Evolutionary conservation across 2,888 invertebrate genomes (phyloP).

Genomic region (Lasioglossum villosulum): DNA sequence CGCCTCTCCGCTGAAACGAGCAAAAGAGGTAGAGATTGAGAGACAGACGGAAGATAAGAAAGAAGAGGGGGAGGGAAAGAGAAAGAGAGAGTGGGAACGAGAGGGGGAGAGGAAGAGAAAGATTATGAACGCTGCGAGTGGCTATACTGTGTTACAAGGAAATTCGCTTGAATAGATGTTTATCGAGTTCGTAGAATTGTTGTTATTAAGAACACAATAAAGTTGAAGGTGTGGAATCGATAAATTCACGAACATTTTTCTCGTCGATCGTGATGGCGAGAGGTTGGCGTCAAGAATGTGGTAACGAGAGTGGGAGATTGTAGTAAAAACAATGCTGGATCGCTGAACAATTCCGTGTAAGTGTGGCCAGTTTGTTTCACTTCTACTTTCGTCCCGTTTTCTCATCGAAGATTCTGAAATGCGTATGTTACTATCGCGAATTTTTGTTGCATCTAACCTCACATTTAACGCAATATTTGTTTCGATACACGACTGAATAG

Average conservation of each 20-base stretch:
- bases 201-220: slow-evolving; percentile 42
- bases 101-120: slow-evolving; percentile 41
- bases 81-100: slow-evolving; percentile 35
- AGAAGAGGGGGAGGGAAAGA: slow-evolving; percentile 29
- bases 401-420: not conserved
- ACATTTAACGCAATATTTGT: slow-evolving; percentile 44
- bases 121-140: slow-evolving; percentile 53
- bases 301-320: slow-evolving; percentile 66
- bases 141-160: slow-evolving; percentile 48
- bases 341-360: slow-evolving; percentile 61
- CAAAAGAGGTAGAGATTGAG: slow-evolving; percentile 35
- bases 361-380: slow-evolving; percentile 47
- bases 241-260: slow-evolving; percentile 55
- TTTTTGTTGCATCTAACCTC: slow-evolving; percentile 56
- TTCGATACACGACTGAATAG: slow-evolving; percentile 4
- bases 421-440: not conserved
- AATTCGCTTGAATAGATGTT: slow-evolving; percentile 59
- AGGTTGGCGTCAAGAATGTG: slow-evolving; percentile 67
- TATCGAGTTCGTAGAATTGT: slow-evolving; percentile 54
- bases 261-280: slow-evolving; percentile 62
- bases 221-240: slow-evolving; percentile 56
- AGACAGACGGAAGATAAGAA: slow-evolving; percentile 27
- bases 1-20: slow-evolving; percentile 44
- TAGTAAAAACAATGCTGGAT: slow-evolving; percentile 72
- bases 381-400: slow-evolving; percentile 8